phyloP scores from a whole-genome alignment of 2,797 vertebrate species.

The Microctenopoma lineatum region DNA sequence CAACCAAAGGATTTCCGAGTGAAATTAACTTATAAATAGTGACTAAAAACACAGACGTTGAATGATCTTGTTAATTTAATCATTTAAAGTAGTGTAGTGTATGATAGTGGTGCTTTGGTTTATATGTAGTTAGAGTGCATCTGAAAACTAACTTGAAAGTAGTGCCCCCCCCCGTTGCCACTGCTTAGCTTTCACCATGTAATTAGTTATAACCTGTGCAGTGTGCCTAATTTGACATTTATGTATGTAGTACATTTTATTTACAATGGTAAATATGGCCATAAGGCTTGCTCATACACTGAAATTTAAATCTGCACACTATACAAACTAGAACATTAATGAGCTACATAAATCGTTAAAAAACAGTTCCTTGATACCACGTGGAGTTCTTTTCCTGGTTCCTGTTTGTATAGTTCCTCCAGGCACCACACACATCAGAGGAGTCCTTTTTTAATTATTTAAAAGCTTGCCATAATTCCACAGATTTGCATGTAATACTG shows the following conservation, averaged over 20 bases:
- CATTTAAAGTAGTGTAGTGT: no score
- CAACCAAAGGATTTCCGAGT: no score
- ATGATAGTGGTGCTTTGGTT: no score
- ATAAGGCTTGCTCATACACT: constrained; percentile 63
- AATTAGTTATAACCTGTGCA: constrained; percentile 7
- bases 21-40: no score
- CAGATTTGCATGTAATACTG: constrained; percentile 65
- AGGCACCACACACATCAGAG: constrained; percentile 69
- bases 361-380: constrained; percentile 57
- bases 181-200: constrained; percentile 1
- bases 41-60: no score
- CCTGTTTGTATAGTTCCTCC: constrained; percentile 65
- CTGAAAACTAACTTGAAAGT: no score
- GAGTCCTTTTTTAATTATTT: constrained; percentile 71
- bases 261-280: constrained; percentile 76
- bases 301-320: constrained; percentile 64
- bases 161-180: no score
- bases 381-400: constrained; percentile 54
- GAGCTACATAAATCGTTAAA: constrained; percentile 63
- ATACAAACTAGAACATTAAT: constrained; percentile 73
- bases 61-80: no score
- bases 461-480: constrained; percentile 69
- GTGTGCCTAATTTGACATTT: constrained; percentile 41
- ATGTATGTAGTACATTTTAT: constrained; percentile 58
- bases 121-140: no score